Conservation (phyloP, 2,797 vertebrate species). For the Rachycentron canadum region DNA sequence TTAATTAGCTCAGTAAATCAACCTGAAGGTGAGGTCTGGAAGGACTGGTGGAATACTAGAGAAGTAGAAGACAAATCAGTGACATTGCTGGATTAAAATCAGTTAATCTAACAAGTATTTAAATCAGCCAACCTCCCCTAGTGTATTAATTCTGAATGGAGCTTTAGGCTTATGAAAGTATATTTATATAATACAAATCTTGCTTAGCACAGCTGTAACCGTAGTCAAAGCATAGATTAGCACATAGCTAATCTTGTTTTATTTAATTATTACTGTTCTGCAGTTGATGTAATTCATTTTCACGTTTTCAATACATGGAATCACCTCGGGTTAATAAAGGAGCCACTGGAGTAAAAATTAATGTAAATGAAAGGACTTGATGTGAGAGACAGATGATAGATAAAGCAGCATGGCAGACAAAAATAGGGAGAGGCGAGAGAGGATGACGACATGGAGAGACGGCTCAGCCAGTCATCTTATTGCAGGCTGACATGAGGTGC, state of each 20-base stretch:
- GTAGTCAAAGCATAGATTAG: slow-evolving; percentile 3
- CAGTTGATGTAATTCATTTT: slow-evolving; percentile 18
- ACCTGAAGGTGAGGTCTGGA: neutral
- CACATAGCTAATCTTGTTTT: slow-evolving; percentile 13
- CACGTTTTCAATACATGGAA: slow-evolving; percentile 16
- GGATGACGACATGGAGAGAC: slow-evolving; percentile 6
- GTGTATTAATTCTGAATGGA: neutral
- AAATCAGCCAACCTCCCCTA: neutral
- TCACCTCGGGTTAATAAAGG: slow-evolving; percentile 22
- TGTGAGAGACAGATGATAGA: slow-evolving; percentile 15
- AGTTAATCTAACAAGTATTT: neutral
- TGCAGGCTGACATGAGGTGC: slow-evolving; percentile 26
- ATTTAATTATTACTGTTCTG: slow-evolving; percentile 27
- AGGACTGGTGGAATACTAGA: neutral
- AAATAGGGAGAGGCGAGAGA: slow-evolving; percentile 4
- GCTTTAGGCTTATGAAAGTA: neutral
- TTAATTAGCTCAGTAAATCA: slow-evolving; percentile 8
- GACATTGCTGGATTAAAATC: neutral
- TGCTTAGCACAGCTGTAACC: slow-evolving; percentile 14
- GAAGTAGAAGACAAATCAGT: neutral
- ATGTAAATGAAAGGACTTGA: slow-evolving; percentile 17
- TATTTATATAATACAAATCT: neutral
- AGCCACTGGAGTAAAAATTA: slow-evolving; percentile 2
- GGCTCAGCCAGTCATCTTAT: slow-evolving; percentile 30
- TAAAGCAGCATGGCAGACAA: neutral